Evolutionary conservation across 2,888 invertebrate genomes (phyloP).

Genomic region (Conistra vaccinii): DNA sequence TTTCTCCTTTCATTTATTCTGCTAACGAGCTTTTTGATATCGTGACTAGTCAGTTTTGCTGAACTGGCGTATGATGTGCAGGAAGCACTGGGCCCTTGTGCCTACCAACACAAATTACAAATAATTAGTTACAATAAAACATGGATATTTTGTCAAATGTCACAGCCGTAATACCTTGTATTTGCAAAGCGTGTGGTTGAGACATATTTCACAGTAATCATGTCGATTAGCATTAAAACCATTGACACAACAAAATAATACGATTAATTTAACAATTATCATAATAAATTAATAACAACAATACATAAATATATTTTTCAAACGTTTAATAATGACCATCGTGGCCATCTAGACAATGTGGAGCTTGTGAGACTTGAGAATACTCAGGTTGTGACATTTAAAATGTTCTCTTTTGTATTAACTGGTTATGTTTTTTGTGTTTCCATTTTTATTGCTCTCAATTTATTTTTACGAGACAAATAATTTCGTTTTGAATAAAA

Average conservation of each 20-base stretch:
- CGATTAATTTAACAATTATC: constrained; percentile 82
- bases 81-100: constrained; percentile 74
- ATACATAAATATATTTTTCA: constrained; percentile 68
- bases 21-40: constrained; percentile 76
- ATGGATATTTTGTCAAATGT: constrained; percentile 1
- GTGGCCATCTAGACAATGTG: constrained; percentile 71
- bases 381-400: constrained; percentile 67
- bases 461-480: constrained; percentile 68
- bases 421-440: constrained; percentile 86
- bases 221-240: constrained; percentile 61
- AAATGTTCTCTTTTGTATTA: constrained; percentile 77
- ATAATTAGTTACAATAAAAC: constrained; percentile 2
- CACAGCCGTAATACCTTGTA: constrained; percentile 71
- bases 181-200: constrained; percentile 82
- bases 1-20: constrained; percentile 83
- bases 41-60: constrained; percentile 72
- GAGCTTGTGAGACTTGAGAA: background rate
- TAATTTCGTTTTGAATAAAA: constrained; percentile 67
- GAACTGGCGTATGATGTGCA: constrained; percentile 78
- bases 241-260: constrained; percentile 73
- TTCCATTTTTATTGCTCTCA: constrained; percentile 78
- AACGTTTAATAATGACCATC: constrained; percentile 59
- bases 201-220: constrained; percentile 81
- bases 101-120: constrained; percentile 65
- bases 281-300: constrained; percentile 80